Evolutionary conservation across 53 echinoderm and acorn worm species (phyloP), one percentile per base, ranked within the genome.

Genomic region (Echinometra lucunter): DNA sequence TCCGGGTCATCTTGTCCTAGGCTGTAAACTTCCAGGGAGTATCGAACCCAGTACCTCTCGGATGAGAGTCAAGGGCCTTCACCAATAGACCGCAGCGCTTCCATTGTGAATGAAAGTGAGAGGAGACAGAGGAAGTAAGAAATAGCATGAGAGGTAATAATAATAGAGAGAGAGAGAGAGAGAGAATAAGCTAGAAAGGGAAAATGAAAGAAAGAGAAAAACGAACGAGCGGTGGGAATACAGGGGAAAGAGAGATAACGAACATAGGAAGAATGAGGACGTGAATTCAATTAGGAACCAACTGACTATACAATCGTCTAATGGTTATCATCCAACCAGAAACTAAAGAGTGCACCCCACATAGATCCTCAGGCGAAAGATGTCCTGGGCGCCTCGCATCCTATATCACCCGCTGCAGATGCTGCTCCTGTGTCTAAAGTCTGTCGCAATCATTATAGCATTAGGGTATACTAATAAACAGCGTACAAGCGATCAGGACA

Each of bases 261-360:
- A 66, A 19, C 2, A 66, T 23, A 10, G 17, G 2, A 66, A 17
- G 27, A 27, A 66, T 25, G 6, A 66, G 44, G 44, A 85, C 85
- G 85, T 47, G 85, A 85, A 85, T 85, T 85, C 28, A 85, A 85
- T 85, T 85, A 85, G 85, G 49, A 85, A 19, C 49, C 15, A 85
- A 47, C 85, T 30, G 85, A 85, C 28, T 85, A 8, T 28, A 47
- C 47, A 81, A 40, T 81, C 81, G 38, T 21, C 6, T 42, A 38
- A 81, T 25, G 81, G 21, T 81, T 42, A 49, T 49, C 85, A 49
- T 28, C 49, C 85, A 49, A 85, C 27, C 85, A 49, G 49, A 85
- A 85, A 49, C n/a, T 47, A 85, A n/a, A 81, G 38, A 49, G 85
- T 49, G 85, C 47, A 49, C 11, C 47, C 83, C 49, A n/a, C 45